Conservation (phyloP, 2,113 vertebrate species). For the Chloebia gouldiae region DNA sequence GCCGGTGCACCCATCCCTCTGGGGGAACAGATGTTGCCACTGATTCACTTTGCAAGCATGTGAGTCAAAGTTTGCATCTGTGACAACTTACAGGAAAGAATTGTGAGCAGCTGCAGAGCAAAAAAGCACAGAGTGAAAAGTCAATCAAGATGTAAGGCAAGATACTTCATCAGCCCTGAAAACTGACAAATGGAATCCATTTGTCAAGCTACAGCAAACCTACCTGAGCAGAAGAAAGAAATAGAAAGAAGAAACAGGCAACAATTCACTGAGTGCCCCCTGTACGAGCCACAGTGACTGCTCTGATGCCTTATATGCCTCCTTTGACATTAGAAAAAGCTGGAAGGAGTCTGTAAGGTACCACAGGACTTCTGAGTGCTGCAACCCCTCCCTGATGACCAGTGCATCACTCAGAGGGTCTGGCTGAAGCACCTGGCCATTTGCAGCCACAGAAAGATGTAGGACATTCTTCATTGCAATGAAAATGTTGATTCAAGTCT, state of each 20-base stretch:
- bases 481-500: not conserved
- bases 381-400: not conserved
- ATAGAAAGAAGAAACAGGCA: not conserved
- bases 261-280: accelerated
- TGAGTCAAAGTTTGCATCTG: conserved; percentile 44
- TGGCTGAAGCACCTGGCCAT: not conserved
- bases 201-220: not conserved
- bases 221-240: not conserved
- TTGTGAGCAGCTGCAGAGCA: conserved; percentile 31
- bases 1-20: conserved; percentile 42
- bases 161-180: not conserved
- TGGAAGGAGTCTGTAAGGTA: not conserved
- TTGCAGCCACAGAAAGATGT: not conserved
- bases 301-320: not conserved
- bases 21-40: conserved; percentile 55
- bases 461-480: not conserved
- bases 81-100: conserved; percentile 48
- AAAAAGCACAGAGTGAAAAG: conserved; percentile 34
- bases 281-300: accelerated
- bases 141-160: conserved; percentile 7
- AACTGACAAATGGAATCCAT: not conserved
- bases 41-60: conserved; percentile 56
- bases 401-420: not conserved
- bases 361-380: not conserved
- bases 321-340: not conserved